phyloP scores from a whole-genome alignment of 2,113 vertebrate genomes.

The Furnarius figulus region DNA sequence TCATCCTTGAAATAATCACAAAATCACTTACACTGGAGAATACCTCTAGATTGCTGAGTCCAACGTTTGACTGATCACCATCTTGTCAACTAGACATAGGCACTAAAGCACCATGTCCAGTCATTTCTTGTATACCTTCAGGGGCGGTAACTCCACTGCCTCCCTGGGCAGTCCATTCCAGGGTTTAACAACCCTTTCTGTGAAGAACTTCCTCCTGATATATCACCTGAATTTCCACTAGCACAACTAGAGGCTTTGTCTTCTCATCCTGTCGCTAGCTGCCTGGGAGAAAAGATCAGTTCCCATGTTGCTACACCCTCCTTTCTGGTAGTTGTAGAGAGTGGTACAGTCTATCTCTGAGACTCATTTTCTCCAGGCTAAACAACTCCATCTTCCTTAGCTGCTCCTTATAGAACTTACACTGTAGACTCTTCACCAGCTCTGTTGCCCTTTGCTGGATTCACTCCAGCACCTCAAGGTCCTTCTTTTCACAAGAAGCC shows the following conservation, averaged over 20 bases:
- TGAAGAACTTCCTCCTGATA: background rate
- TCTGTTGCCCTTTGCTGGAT: background rate
- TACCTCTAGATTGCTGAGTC: background rate
- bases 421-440: too few relatives aligned
- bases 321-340: background rate
- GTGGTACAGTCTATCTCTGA: background rate
- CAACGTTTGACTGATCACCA: background rate
- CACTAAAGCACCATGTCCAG: background rate
- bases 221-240: background rate
- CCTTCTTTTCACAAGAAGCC: background rate
- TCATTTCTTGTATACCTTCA: background rate
- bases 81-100: background rate
- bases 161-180: background rate
- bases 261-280: background rate
- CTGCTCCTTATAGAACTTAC: background rate
- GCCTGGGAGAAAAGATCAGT: background rate
- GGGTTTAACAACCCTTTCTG: background rate
- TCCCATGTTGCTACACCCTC: background rate
- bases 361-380: background rate
- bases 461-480: fast-evolving
- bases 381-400: background rate
- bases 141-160: fast-evolving
- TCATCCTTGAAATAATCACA: background rate
- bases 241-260: background rate
- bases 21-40: background rate